Conservation (phyloP, 1,140 invertebrate species). For the Scaptomyza graminum region DNA sequence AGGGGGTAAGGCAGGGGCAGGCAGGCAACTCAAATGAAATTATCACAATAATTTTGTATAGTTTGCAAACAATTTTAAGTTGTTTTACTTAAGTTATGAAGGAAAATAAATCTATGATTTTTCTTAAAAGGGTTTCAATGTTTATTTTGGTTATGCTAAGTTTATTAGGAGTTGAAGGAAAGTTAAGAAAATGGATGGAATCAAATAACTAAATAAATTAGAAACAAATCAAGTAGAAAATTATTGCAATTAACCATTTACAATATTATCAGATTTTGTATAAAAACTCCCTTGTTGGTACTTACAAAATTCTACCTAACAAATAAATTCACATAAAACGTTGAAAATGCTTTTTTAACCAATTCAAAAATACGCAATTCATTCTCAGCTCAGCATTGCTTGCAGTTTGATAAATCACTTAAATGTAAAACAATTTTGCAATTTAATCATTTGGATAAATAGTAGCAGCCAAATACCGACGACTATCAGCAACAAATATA, state of each 20-base stretch:
- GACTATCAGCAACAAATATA: background rate
- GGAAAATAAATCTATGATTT: no score
- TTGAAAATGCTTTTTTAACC: background rate
- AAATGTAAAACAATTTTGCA: conserved; percentile 17
- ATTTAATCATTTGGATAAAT: conserved; percentile 19
- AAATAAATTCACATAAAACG: background rate
- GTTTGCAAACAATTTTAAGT: conserved; percentile 19
- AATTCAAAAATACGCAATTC: conserved; percentile 2
- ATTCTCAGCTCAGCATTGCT: conserved; percentile 3
- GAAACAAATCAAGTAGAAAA: no score
- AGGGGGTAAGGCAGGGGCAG: no score
- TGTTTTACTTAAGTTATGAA: conserved; percentile 12
- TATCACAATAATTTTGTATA: conserved; percentile 9
- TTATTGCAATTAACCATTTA: no score
- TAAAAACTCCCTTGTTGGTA: no score
- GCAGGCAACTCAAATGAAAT: conserved; percentile 3
- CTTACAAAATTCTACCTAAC: background rate
- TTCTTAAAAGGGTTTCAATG: no score
- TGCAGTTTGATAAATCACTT: conserved; percentile 13
- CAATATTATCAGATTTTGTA: no score
- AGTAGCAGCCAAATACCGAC: conserved; percentile 7
- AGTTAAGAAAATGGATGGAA: background rate
- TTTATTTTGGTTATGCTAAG: no score
- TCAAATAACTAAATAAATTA: background rate
- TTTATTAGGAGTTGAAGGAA: no score